These are phyloP conservation scores for Glyphotaelius pellucidus DNA, from an alignment of 2,888 invertebrate genomes.

Conservation along the genomic window DNA sequence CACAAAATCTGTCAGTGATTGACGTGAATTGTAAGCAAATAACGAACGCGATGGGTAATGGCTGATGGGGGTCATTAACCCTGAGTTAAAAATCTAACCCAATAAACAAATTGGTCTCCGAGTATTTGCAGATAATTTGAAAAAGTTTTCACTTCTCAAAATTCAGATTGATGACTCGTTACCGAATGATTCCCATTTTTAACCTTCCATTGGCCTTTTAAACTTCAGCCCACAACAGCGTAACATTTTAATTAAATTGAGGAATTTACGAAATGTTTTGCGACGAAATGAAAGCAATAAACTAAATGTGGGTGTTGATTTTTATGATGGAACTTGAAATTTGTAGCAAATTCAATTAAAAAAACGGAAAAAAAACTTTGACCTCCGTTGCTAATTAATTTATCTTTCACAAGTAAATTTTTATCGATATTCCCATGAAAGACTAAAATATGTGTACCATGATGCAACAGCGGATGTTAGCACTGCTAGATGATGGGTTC, in stretches of 20 bases:
- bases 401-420: too few relatives aligned
- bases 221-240: background rate
- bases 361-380: background rate
- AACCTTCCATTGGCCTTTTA: slow-evolving; percentile 9
- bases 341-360: background rate
- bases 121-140: background rate
- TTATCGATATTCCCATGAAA: too few relatives aligned
- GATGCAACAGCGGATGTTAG: too few relatives aligned
- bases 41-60: background rate
- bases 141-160: background rate
- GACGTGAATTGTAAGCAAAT: background rate
- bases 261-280: slow-evolving; percentile 2
- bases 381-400: too few relatives aligned
- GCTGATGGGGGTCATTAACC: background rate
- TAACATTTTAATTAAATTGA: slow-evolving; percentile 41
- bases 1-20: background rate
- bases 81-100: background rate
- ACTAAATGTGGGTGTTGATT: background rate
- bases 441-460: too few relatives aligned
- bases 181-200: slow-evolving; percentile 27
- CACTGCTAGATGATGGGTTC: too few relatives aligned
- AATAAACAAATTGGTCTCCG: background rate
- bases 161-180: slow-evolving; percentile 29
- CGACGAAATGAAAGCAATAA: background rate
- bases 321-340: background rate